Evolutionary conservation across 2,113 vertebrate species (phyloP).

Genomic region (Barbus barbus): DNA sequence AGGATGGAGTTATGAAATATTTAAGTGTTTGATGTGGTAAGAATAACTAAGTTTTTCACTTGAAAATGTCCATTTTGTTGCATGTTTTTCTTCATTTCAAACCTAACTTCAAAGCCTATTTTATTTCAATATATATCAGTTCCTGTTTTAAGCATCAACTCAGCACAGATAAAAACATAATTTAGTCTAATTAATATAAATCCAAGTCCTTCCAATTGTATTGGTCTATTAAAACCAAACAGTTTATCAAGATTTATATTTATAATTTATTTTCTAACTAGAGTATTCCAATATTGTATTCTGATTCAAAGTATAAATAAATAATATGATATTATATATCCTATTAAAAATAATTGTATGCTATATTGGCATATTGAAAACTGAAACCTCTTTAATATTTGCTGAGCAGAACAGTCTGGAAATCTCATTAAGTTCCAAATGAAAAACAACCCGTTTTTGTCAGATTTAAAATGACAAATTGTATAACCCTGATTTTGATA

Average conservation of each 20-base stretch:
- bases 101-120: not conserved
- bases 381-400: not conserved
- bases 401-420: constrained; percentile 14
- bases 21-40: not conserved
- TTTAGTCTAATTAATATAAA: not conserved
- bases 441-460: not conserved
- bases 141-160: not conserved
- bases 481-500: not conserved
- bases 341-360: not conserved
- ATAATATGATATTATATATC: too few relatives aligned
- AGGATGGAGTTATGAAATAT: not conserved
- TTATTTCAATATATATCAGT: not conserved
- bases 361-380: not conserved
- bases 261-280: not conserved
- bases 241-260: not conserved
- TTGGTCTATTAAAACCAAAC: not conserved
- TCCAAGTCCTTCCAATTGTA: not conserved
- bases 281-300: not conserved
- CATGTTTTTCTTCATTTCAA: not conserved
- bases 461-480: constrained; percentile 6
- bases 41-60: not conserved
- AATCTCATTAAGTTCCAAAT: not conserved
- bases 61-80: not conserved
- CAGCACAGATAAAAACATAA: not conserved
- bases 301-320: not conserved